These are phyloP conservation scores for Podargus strigoides DNA, from an alignment of 2,797 vertebrate species.

Conservation along the genomic window DNA sequence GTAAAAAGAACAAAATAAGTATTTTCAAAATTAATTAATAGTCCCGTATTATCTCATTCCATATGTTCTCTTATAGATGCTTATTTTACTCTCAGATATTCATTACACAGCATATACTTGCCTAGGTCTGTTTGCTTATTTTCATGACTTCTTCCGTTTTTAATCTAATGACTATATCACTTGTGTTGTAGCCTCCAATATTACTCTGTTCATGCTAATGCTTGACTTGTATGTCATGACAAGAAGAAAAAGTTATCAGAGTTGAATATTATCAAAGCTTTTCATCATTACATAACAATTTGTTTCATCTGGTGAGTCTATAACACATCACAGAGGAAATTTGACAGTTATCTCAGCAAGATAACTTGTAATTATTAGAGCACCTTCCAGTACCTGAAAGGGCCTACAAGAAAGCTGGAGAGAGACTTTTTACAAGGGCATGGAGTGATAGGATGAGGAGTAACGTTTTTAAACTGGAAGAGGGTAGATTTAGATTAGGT, in stretches of 20 bases:
- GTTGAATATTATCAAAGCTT: neutral
- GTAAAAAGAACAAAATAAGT: slow-evolving; percentile 42
- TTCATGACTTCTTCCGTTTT: neutral
- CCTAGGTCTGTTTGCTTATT: neutral
- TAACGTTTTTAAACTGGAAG: no score
- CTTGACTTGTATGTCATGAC: neutral
- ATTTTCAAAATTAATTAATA: slow-evolving; percentile 54
- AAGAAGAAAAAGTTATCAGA: neutral
- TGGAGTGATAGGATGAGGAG: no score
- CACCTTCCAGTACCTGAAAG: no score
- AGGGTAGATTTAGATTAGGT: no score
- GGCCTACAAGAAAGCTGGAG: no score
- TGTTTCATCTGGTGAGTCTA: neutral
- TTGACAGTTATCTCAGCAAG: neutral
- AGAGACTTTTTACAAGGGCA: no score
- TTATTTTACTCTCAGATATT: slow-evolving; percentile 37
- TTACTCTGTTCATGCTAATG: neutral
- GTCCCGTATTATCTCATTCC: neutral
- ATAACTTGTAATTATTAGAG: no score
- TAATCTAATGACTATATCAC: neutral
- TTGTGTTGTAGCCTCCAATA: neutral
- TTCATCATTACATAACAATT: neutral
- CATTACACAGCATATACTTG: neutral
- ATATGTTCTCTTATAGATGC: neutral
- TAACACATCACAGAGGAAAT: neutral